Evolutionary conservation across 2,113 vertebrate species (phyloP), one percentile per base, ranked within the genome.

Genomic region (Xenus cinereus): DNA sequence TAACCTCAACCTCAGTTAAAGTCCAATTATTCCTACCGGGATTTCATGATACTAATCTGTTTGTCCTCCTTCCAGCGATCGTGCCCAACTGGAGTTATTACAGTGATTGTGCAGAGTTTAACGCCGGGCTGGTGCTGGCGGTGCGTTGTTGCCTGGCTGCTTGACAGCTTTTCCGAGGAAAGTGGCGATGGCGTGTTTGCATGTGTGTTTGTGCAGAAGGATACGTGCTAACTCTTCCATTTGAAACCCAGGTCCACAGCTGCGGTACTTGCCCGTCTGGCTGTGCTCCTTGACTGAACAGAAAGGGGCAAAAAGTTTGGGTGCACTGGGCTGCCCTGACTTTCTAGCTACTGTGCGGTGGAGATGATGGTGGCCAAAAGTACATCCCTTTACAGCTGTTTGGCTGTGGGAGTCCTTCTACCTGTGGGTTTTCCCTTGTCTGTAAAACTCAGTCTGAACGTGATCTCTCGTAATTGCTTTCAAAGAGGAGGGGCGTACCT

Each of bases 11-110:
- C 71, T 91, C 91, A 82, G 46, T 89, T 89, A 1, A 14, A 89
- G 93, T 73, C 77, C 81, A 93, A 16, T 96, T 91, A 93, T 82
- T 95, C 63, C 3, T 84, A 18, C 60, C 0, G 1, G 84, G 84
- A 82, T 93, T 95, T 81, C 62, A 68, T 75, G 87, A 82, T 78
- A 78, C 77, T 94, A 84, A 94, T 96, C 94, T 94, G 37, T 94
- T 96, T 91, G 91, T 96, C 91, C 77, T 80, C 50, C 71, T 77
- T 90, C 86, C 89, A 93, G 46, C 0, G 0, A 4, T 59, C 0
- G 5, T 87, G 86, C 76, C 87, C 73, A 50, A 50, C 66, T 30
- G 2, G 74, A 87, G 69, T 91, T 94, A 87, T 78, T 95, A 57
- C 74, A 94, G 81, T 81, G 82, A 79, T 84, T 92, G 48, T 72